Evolutionary conservation across 2,113 vertebrate species (phyloP), one percentile per base, ranked within the genome.

Genomic region (Nothoprocta pentlandii): DNA sequence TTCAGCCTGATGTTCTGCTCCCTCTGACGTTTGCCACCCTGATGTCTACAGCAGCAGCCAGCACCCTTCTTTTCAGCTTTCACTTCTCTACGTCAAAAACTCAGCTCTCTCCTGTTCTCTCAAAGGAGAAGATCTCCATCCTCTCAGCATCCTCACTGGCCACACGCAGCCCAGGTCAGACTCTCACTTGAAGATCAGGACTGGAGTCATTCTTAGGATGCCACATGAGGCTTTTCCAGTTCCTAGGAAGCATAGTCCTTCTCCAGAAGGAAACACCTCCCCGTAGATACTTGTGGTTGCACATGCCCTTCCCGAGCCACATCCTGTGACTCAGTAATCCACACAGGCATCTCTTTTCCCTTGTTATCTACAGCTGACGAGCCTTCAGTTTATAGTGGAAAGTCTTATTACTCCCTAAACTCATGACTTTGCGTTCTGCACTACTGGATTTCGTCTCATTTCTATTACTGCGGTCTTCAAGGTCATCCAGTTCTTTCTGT

Each of bases 401-500:
- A 89, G 54, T 54, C 73, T 89, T 61, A 67, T 42, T 88, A 16
- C 32, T 88, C 76, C 66, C 69, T 68, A n/a, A 90, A 92, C 32
- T 90, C 3, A 5, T 90, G 77, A 94, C 51, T 89, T 89, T 41
- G 66, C 83, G 47, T 84, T 93, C 94, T 75, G 76, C 80, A 86
- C 64, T 86, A 75, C 73, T 84, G 69, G 66, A 76, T 93, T 93
- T 86, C 69, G 73, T 90, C 80, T 90, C 77, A 16, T 84, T 95
- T 69, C 86, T 92, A 3, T 90, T 90, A 90, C 73, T 95, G 77
- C 69, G 64, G 77, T 25, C 77, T 86, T 90, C 94, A 84, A 61
- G 90, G 88, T 90, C 92, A 89, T 92, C 46, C 90, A 84, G 89
- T 92, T 92, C 92, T 92, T 71, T 88, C 47, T 10, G 34, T 53